phyloP scores from a whole-genome alignment of 64 coral and sea anemone genomes.

The Trachythela sp. region DNA sequence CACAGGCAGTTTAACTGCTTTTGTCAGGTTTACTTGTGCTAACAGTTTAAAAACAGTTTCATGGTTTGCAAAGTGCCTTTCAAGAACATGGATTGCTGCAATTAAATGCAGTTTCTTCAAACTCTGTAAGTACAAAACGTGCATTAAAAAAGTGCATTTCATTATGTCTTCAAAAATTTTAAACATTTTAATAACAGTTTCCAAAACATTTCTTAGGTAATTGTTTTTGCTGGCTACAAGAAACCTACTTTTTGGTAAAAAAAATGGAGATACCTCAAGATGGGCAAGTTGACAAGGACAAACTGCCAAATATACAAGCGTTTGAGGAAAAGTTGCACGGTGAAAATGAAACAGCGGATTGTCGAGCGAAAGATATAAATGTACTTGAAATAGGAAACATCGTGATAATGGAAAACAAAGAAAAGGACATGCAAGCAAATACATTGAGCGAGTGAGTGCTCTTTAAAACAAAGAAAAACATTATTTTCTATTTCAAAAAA shows the following conservation, averaged over 20 bases:
- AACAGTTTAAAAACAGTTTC: not conserved
- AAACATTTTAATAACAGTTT: not conserved
- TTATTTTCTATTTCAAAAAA: too few species aligned
- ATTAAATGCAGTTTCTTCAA: not conserved
- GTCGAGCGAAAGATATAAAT: not conserved
- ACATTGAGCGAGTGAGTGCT: not conserved
- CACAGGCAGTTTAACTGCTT: not conserved
- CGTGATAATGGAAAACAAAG: not conserved
- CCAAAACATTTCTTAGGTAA: not conserved
- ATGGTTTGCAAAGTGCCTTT: not conserved
- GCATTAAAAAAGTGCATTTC: not conserved
- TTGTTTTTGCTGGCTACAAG: not conserved
- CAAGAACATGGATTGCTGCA: not conserved
- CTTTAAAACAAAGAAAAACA: not conserved
- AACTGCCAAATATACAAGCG: not conserved
- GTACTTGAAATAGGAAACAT: not conserved
- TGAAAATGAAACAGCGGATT: not conserved
- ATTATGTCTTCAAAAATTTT: not conserved
- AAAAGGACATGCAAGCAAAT: not conserved
- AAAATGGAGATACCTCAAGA: not conserved
- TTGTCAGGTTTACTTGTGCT: not conserved
- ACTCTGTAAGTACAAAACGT: not conserved
- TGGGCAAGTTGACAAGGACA: not conserved
- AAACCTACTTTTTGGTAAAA: not conserved
- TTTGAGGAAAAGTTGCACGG: not conserved